Base-by-base conservation (phyloP, 2,113 vertebrate genomes). In the Phylloscopus trochiloides region DNA sequence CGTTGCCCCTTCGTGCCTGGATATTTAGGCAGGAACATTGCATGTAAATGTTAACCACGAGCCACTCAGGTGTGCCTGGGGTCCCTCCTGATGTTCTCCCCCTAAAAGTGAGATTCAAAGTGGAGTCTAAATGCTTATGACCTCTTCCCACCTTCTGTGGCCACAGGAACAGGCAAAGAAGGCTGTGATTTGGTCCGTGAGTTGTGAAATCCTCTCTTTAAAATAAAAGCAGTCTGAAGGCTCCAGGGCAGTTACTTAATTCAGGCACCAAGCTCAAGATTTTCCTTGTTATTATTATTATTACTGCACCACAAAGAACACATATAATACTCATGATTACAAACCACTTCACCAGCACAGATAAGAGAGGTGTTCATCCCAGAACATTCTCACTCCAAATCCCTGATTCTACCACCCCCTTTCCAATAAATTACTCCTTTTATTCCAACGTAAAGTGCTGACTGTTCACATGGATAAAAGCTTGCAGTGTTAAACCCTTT, bases 391-490 rank as follows among this genome's bases (percentile, higher is more conserved):
- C 55, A 26, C 47, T 86, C 34, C 65, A 80, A 74, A 88, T 51
- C 71, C 82, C 90, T 48, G 34, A 63, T 90, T 54, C 90, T 77
- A 3, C 67, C 72, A 63, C 61, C 74, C 11, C 55, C 20, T 88
- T 93, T 92, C 71, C 82, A 71, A 86, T 66, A 93, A 90, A 94
- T 86, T 88, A 28, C 61, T 83, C 65, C 72, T 94, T 96, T 92
- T 77, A 66, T 95, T 94, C 80, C 67, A 40, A 71, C 59, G 82
- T 12, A 31, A 51, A 80, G 75, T 48, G 63, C 79, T 77, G 92
- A 74, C 71, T 88, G 67, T 62, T 96, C 85, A 45, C 52, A 29
- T 29, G 73, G 88, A 73, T 93, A 74, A 88, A 90, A 73, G 75
- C 65, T 92, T 51, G 43, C 43, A 47, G 85, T 93, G 92, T 90